phyloP scores from a whole-genome alignment of 2,888 invertebrate genomes.

The Choristoneura rosaceana region DNA sequence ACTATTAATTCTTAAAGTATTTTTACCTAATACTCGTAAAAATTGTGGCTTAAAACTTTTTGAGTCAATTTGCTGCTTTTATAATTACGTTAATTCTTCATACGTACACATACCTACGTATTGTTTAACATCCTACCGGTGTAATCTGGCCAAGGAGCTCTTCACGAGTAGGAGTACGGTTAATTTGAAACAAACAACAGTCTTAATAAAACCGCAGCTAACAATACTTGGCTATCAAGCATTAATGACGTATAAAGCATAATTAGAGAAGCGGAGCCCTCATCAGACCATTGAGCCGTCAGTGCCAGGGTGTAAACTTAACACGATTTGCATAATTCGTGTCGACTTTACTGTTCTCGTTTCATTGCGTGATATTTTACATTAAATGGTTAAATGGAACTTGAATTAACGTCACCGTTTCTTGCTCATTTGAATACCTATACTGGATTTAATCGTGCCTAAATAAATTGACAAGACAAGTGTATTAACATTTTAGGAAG shows the following conservation, averaged over 20 bases:
- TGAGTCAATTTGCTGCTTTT: too few species aligned
- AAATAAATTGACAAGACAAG: neutral
- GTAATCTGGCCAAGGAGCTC: too few species aligned
- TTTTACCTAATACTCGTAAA: too few species aligned
- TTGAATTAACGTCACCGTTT: neutral
- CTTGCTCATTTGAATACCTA: constrained; percentile 2
- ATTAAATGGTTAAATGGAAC: constrained; percentile 15
- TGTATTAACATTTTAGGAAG: too few species aligned
- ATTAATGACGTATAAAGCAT: neutral
- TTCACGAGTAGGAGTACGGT: neutral
- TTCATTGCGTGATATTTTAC: constrained; percentile 26
- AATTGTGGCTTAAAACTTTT: too few species aligned
- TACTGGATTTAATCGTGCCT: neutral
- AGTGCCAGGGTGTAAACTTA: constrained; percentile 31
- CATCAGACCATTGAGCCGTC: constrained; percentile 55
- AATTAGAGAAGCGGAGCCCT: constrained; percentile 34
- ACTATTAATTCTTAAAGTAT: too few species aligned
- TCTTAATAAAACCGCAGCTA: neutral
- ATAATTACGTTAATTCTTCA: too few species aligned
- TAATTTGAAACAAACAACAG: neutral
- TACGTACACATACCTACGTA: too few species aligned
- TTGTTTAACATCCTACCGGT: too few species aligned
- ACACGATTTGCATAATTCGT: constrained; percentile 47
- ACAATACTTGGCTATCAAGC: neutral
- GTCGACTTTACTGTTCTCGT: constrained; percentile 36